Conservation (phyloP, 2,888 invertebrate genomes). For the Dorcus hopei region DNA sequence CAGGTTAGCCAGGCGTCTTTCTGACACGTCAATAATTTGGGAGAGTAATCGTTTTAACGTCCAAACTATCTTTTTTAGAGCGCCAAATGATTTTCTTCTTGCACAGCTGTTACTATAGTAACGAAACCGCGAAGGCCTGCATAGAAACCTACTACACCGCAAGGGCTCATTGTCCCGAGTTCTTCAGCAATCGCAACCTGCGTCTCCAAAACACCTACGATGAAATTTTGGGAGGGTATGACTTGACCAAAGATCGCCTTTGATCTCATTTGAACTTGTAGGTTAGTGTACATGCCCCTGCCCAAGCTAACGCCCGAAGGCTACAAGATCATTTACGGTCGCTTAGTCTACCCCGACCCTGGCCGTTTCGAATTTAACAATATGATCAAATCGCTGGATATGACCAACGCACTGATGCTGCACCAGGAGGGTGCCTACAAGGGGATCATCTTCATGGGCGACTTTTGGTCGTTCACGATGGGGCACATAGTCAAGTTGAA, state of each 20-base stretch:
- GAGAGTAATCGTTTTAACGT: too few species aligned
- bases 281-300: slow-evolving; percentile 42
- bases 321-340: slow-evolving; percentile 54
- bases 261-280: background rate
- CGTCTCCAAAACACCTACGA: background rate
- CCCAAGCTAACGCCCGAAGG: slow-evolving; percentile 55
- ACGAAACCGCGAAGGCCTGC: slow-evolving; percentile 32
- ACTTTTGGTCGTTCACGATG: slow-evolving; percentile 58
- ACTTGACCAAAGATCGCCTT: too few species aligned
- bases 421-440: slow-evolving; percentile 50
- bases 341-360: slow-evolving; percentile 54
- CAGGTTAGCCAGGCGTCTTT: slow-evolving; percentile 8
- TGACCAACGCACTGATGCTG: slow-evolving; percentile 59
- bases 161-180: slow-evolving; percentile 34
- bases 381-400: slow-evolving; percentile 51
- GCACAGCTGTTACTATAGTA: slow-evolving; percentile 65
- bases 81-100: slow-evolving; percentile 56
- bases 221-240: background rate
- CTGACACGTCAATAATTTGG: too few species aligned
- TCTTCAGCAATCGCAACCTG: slow-evolving; percentile 28
- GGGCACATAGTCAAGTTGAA: slow-evolving; percentile 62
- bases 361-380: slow-evolving; percentile 56
- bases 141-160: slow-evolving; percentile 36
- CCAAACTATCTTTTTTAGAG: too few species aligned
- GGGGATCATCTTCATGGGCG: slow-evolving; percentile 60